Evolutionary conservation across 2,797 vertebrate genomes (phyloP).

Genomic region (Eulemur albifrons): DNA sequence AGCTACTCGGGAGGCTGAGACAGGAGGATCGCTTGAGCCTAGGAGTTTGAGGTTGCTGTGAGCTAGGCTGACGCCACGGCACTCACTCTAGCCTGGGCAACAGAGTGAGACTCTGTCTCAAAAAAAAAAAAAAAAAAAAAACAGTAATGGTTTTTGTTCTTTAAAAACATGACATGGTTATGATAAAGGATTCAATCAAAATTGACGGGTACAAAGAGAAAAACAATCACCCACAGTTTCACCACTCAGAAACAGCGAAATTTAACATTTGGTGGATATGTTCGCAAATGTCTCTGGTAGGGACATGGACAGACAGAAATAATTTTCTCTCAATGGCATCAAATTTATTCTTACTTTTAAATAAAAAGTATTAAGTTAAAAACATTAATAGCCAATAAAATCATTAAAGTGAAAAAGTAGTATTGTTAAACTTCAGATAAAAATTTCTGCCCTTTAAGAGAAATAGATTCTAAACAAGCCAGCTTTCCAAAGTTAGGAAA

Average conservation of each 20-base stretch:
- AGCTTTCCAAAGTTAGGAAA: conserved; percentile 12
- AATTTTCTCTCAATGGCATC: neutral
- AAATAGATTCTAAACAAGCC: neutral
- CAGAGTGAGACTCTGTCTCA: no score
- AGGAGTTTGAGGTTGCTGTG: no score
- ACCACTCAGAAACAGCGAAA: neutral
- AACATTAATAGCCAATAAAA: neutral
- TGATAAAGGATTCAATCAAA: neutral
- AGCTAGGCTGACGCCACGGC: no score
- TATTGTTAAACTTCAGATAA: neutral
- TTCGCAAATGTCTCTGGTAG: neutral
- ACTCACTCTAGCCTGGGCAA: no score
- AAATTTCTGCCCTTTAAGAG: neutral
- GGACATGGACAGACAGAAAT: neutral
- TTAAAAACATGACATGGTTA: neutral
- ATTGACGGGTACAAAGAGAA: neutral
- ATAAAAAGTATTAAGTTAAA: neutral
- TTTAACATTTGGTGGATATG: neutral
- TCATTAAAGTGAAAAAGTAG: neutral
- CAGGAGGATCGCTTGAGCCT: no score
- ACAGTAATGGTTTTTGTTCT: neutral
- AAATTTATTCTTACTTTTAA: neutral
- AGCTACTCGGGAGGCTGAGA: no score
- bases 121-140: neutral
- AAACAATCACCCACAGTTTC: neutral